phyloP scores from a whole-genome alignment of 2,113 vertebrate genomes.

The Hippolais icterina region DNA sequence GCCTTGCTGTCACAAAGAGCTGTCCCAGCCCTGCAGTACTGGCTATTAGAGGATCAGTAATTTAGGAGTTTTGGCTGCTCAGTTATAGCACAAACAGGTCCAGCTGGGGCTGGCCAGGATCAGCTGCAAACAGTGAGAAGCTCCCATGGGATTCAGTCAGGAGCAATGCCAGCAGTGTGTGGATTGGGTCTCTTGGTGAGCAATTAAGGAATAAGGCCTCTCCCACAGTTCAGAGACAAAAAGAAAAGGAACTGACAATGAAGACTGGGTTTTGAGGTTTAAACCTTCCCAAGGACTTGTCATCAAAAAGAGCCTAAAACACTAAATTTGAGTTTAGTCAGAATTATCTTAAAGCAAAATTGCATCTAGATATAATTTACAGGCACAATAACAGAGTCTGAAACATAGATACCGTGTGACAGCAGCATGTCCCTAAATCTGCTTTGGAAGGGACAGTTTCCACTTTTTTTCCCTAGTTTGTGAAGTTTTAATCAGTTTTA shows the following conservation, averaged over 20 bases:
- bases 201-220: background rate
- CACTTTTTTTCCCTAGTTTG: background rate
- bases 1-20: background rate
- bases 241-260: background rate
- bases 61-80: background rate
- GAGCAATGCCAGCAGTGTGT: background rate
- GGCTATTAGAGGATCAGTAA: background rate
- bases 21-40: background rate
- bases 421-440: background rate
- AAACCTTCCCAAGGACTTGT: background rate
- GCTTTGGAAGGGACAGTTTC: background rate
- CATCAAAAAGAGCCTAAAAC: background rate
- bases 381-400: background rate
- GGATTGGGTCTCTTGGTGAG: background rate
- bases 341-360: background rate
- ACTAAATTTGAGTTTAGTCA: background rate
- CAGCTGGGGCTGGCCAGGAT: background rate
- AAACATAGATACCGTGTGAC: background rate
- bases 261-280: background rate
- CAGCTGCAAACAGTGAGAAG: background rate
- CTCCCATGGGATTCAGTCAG: fast-evolving
- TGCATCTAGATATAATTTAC: background rate
- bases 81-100: fast-evolving
- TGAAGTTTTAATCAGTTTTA: background rate
- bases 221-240: background rate